Evolutionary conservation across 1,140 invertebrate genomes (phyloP), one percentile per base, ranked within the genome.

Genomic region (Brachionus koreanus): DNA sequence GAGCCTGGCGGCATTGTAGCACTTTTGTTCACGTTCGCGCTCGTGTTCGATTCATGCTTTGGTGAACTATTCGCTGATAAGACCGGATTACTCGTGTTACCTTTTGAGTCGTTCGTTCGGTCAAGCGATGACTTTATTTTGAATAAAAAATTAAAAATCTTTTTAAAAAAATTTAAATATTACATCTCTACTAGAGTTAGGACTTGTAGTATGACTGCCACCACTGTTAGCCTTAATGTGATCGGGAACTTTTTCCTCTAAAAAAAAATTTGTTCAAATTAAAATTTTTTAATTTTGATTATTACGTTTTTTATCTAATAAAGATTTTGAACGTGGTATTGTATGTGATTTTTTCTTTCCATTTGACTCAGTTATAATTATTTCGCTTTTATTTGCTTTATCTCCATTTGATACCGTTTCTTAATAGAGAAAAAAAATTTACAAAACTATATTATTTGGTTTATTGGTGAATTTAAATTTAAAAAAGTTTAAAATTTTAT

Each of bases 361-460:
- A 9, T 57, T 42, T 1, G 76, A 23, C 25, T 65, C 49, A 35
- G 61, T 79, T 29, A 37, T 42, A 19, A 79, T 79, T 43, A 79
- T 57, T 61, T 79, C 76, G 37, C 76, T 79, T 65, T 61, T 79
- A 12, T 79, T 79, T 39, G 76, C 76, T 37, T 65, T 57, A n/a
- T 79, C 76, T 37, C 76, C 76, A 25, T 74, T 74, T 19, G 42
- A 74, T 25, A 74, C 69, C 9, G 69, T 74, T 43, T 74, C 69
- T 74, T 16, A 37, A 37, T 42, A 19, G 39, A 39, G 37, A 3
- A 37, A 69, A 69, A 69, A 16, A 42, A 19, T 25, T 29, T 63
- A 5, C 1, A 29, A 29, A 25, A 25, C 2, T 63, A 6, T 23
- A 63, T 25, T 29, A 5, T 57, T 57, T n/a, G 16, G n/a, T 16